Evolutionary conservation across 35 echinoderm and acorn worm genomes (phyloP).

Genomic region (Lytechinus variegatus): DNA sequence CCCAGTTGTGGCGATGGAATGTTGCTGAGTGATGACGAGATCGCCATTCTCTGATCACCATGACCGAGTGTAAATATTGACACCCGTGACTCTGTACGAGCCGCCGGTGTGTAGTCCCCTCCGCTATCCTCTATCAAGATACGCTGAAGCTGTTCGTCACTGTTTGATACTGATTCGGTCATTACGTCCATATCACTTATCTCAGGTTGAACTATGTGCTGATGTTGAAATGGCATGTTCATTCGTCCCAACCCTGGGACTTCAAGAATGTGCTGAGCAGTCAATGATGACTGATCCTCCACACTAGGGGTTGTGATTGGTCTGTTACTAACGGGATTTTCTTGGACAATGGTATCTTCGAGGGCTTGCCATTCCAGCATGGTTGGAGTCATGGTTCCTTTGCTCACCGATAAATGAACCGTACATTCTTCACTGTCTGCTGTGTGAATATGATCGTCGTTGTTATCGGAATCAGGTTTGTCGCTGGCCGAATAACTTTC

Average conservation of each 20-base stretch:
- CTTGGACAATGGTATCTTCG: not conserved
- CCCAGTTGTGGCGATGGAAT: not conserved
- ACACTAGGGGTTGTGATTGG: not conserved
- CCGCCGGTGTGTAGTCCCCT: not conserved
- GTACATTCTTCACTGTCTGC: not conserved
- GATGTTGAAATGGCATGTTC: not conserved
- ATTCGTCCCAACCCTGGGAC: not conserved
- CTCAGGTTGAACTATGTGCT: not conserved
- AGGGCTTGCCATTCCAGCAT: not conserved
- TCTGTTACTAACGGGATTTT: not conserved
- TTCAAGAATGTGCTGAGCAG: not conserved
- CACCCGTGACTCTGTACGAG: constrained; percentile 7
- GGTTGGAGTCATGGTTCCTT: constrained; percentile 34
- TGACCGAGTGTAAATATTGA: not conserved
- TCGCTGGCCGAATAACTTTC: not conserved
- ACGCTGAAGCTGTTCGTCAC: not conserved
- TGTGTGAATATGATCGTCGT: not conserved
- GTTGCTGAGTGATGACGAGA: not conserved
- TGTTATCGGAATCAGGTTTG: not conserved
- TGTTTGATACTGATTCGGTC: not conserved
- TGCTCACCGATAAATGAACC: not conserved
- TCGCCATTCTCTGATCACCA: not conserved
- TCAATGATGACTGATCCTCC: not conserved
- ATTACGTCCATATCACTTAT: not conserved
- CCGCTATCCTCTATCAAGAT: constrained; percentile 30